Conservation (phyloP, 2,113 vertebrate species). For the Pardalotus punctatus region DNA sequence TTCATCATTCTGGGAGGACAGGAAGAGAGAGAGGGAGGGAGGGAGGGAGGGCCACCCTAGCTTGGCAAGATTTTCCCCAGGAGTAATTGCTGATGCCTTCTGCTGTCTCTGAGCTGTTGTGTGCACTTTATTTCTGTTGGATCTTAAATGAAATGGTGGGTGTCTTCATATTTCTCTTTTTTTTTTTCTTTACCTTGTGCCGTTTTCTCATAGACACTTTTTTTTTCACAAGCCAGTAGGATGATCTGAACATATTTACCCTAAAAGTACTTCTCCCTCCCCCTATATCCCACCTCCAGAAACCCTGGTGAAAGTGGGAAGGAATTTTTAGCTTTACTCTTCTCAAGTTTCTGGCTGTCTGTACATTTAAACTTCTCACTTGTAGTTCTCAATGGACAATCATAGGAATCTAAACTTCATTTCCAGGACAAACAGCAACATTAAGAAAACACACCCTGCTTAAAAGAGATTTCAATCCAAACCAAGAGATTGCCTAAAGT, state of each 20-base stretch:
- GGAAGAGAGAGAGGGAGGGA: neutral
- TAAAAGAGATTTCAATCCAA: neutral
- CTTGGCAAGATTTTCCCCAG: neutral
- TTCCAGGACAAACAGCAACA: neutral
- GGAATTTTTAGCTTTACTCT: neutral
- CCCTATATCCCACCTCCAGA: neutral
- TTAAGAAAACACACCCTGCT: neutral
- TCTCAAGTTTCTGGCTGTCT: neutral
- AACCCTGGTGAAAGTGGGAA: neutral
- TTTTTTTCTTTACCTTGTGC: neutral
- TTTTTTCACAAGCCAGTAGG: neutral
- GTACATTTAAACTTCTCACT: neutral
- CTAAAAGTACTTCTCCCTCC: neutral
- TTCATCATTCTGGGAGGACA: neutral
- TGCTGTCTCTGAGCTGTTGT: neutral
- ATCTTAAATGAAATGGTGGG: neutral
- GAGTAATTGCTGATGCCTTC: neutral
- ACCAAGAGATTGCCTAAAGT: neutral
- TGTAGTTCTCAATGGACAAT: neutral
- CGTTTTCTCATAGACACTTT: neutral
- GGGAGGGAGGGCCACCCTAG: fast-evolving
- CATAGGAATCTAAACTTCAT: neutral
- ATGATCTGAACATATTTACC: neutral
- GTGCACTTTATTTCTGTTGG: neutral
- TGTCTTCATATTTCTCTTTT: neutral